A percentile compares a stretch with the other conserved stretches of the same genome.
These are phyloP conservation scores for Corythucha ciliata DNA, from an alignment of 2,888 invertebrate species.

Conservation along the genomic window DNA sequence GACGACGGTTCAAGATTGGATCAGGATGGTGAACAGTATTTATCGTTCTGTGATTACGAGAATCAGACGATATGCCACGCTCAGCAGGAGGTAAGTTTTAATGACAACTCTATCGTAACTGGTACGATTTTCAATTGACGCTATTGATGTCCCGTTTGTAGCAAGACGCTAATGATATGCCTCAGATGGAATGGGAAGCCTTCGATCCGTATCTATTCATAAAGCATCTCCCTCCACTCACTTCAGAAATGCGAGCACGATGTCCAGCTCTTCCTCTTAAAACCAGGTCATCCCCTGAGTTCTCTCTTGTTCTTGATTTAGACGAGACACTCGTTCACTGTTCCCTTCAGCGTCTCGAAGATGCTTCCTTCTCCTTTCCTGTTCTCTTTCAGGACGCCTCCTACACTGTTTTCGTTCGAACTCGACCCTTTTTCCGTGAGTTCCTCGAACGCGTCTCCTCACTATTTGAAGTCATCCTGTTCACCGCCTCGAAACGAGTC, in stretches of 20 bases:
- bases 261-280: conserved; percentile 82
- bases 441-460: conserved; percentile 82
- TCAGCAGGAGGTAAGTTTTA: conserved; percentile 24
- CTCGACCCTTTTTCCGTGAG: conserved; percentile 82
- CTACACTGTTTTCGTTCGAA: conserved; percentile 78
- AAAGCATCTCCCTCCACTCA: conserved; percentile 75
- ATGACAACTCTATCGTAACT: background rate
- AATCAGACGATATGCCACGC: conserved; percentile 27
- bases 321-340: conserved; percentile 96
- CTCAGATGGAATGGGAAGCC: conserved; percentile 56
- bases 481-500: conserved; percentile 91
- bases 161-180: background rate
- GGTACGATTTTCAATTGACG: background rate
- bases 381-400: conserved; percentile 61
- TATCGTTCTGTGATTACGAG: conserved; percentile 26
- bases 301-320: conserved; percentile 64
- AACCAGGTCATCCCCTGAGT: conserved; percentile 85
- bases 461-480: conserved; percentile 84
- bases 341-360: conserved; percentile 80
- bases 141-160: background rate
- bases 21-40: conserved; percentile 22
- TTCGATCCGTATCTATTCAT: conserved; percentile 88
- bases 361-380: conserved; percentile 88
- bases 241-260: conserved; percentile 60
- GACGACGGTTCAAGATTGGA: conserved; percentile 12